Base-by-base conservation (phyloP, 2,888 invertebrate species). In the Drosophila neoperkinsi region DNA sequence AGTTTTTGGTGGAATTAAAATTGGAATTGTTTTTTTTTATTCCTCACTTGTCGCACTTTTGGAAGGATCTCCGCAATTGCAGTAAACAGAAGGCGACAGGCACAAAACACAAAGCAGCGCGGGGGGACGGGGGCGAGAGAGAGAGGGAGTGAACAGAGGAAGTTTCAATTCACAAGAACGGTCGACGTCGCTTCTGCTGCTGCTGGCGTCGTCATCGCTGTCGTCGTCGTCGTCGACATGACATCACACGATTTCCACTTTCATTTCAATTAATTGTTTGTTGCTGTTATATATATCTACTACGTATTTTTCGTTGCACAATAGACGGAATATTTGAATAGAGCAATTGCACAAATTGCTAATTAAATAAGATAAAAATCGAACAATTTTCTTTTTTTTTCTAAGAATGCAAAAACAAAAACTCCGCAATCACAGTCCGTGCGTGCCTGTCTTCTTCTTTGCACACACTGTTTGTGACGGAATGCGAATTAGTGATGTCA, bases 121-220 rank as follows among this genome's bases (percentile, higher is more conserved):
- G 46, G 64, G 34, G 13, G 16, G 31, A 18, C 31, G 36, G 36
- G 49, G 30, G 43, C 6, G 66, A 67, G 46, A 16, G 36, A 25
- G 43, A 28, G 59, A 76, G 61, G 56, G 56, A 59, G 68, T 59
- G 82, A 73, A 64, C 71, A 64, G 78, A 84, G 85, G 88, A 85
- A 88, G 81, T 85, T 86, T 88, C 80, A 85, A 85, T 85, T 88
- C 86, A 86, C 82, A 75, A 75, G 86, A 85, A 84, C 78, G 74
- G 71, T 82, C 79, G 79, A 75, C 79, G 78, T 77, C 81, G 74
- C 55, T 60, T 82, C 74, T 68, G 60, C 52, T 50, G 53, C 49
- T 46, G 61, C 43, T 52, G 53, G 30, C 50, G 57, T 33, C 55
- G 59, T 50, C 55, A 67, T 36, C 36, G 36, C 59, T 43, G 70